Percentiles rank a stretch among this genome's conserved stretches.
Evolutionary conservation across 2,888 invertebrate genomes (phyloP).

Genomic region (Dasysyrphus albostriatus): DNA sequence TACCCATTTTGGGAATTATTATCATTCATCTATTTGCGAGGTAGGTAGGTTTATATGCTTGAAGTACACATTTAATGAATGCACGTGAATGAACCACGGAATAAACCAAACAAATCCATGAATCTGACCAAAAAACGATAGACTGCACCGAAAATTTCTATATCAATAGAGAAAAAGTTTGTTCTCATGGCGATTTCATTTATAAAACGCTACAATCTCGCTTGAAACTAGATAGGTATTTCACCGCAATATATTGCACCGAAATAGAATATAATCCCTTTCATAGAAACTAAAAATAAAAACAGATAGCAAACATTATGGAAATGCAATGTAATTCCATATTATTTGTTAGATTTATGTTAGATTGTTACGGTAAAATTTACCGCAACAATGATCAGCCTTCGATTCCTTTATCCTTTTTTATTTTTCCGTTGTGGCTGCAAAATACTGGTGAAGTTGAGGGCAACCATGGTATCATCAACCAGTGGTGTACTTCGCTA

Average conservation of each 20-base stretch:
- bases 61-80: constrained; percentile 10
- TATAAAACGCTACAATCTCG: background rate
- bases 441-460: too few relatives aligned
- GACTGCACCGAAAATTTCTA: background rate
- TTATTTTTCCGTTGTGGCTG: too few relatives aligned
- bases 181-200: background rate
- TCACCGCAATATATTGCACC: background rate
- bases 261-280: constrained; percentile 3
- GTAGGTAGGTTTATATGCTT: background rate
- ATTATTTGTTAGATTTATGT: background rate
- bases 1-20: constrained; percentile 45
- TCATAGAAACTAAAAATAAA: constrained; percentile 1
- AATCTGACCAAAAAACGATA: constrained; percentile 4
- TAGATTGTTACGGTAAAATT: too few relatives aligned
- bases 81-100: background rate
- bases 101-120: constrained; percentile 14
- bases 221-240: background rate
- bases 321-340: background rate
- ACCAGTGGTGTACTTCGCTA: too few relatives aligned
- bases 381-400: too few relatives aligned
- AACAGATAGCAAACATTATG: background rate
- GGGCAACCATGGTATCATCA: too few relatives aligned
- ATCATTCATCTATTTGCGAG: constrained; percentile 44
- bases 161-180: background rate
- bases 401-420: too few relatives aligned